Conservation (phyloP, 2,888 invertebrate genomes). For the Chrysotoxum bicinctum region DNA sequence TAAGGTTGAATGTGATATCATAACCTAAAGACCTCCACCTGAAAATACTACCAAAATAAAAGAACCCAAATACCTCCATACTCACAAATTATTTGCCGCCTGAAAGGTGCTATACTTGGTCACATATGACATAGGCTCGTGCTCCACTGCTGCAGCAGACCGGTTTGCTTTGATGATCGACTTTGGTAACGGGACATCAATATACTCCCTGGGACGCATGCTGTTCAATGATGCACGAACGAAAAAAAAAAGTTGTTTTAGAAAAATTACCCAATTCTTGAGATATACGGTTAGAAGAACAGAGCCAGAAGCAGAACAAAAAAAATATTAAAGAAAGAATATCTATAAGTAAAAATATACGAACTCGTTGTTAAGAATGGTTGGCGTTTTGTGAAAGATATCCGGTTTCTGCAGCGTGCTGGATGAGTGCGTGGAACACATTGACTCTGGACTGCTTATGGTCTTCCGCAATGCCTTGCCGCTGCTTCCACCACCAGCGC, state of each 20-base stretch:
- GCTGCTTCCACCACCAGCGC: conserved; percentile 74
- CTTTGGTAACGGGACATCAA: conserved; percentile 81
- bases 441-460: conserved; percentile 76
- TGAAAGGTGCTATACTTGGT: conserved; percentile 80
- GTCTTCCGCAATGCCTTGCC: conserved; percentile 73
- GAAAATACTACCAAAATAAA: background rate
- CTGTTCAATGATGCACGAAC: conserved; percentile 73
- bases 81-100: conserved; percentile 79
- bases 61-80: conserved; percentile 15
- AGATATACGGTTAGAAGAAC: conserved; percentile 3
- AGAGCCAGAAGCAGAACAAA: no score
- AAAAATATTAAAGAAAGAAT: background rate
- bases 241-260: conserved; percentile 47
- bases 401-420: conserved; percentile 62
- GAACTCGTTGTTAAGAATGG: conserved; percentile 67
- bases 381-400: conserved; percentile 67
- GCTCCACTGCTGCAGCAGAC: conserved; percentile 56
- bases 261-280: conserved; percentile 58
- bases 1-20: background rate
- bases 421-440: conserved; percentile 79
- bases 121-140: conserved; percentile 77
- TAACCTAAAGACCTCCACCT: background rate
- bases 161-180: conserved; percentile 78
- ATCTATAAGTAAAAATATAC: conserved; percentile 28
- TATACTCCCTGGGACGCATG: conserved; percentile 80